These are phyloP conservation scores for Onychorhynchus coronatus DNA, from an alignment of 2,113 vertebrate genomes.

Conservation along the genomic window DNA sequence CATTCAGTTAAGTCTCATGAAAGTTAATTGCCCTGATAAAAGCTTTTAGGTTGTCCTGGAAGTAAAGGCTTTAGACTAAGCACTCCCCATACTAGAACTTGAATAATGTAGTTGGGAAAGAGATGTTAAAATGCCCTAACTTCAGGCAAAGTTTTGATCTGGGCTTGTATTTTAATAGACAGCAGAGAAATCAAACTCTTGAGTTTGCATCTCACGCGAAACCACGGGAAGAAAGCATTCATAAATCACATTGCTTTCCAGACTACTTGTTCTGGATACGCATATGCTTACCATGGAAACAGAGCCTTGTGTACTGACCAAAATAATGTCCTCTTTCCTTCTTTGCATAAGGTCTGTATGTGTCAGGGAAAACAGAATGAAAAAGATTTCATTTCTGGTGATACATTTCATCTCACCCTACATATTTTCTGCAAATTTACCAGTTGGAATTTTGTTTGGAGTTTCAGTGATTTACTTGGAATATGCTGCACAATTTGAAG, in stretches of 20 bases:
- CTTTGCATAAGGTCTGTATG: background rate
- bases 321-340: background rate
- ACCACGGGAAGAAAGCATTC: background rate
- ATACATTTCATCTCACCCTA: background rate
- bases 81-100: background rate
- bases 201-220: background rate
- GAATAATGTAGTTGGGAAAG: background rate
- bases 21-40: background rate
- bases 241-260: background rate
- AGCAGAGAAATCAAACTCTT: background rate
- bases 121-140: background rate
- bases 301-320: background rate
- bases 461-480: background rate
- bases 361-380: background rate
- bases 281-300: background rate
- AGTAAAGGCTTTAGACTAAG: background rate
- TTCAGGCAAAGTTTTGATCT: background rate
- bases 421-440: background rate
- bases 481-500: background rate
- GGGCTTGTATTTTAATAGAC: background rate
- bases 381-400: background rate
- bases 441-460: background rate
- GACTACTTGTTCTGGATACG: background rate
- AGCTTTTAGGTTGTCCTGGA: background rate
- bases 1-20: background rate